Percentiles rank a stretch among this genome's conserved stretches.
Conservation (phyloP, 2,113 vertebrate species). For the Psammodynastes pulverulentus region DNA sequence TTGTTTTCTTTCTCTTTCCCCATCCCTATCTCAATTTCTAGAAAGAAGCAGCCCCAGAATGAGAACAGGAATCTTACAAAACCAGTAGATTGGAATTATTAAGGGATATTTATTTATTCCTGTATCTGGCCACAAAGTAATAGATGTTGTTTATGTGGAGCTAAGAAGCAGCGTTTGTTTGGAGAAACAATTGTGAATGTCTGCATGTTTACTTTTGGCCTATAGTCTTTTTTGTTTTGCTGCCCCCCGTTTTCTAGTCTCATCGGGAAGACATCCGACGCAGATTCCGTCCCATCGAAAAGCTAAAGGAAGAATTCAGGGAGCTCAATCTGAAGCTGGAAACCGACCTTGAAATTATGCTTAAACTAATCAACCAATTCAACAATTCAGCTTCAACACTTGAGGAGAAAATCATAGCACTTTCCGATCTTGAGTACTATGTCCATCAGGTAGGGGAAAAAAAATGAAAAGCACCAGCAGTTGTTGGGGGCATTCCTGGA, state of each 20-base stretch:
- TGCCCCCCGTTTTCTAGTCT: conserved; percentile 46
- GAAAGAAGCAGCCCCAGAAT: background rate
- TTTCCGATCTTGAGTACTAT: conserved; percentile 91
- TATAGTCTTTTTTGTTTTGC: conserved; percentile 14
- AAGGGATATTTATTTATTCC: too few species aligned
- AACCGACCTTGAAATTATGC: conserved; percentile 89
- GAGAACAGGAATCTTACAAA: background rate
- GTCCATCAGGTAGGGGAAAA: conserved; percentile 85
- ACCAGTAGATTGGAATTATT: background rate
- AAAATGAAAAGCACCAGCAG: conserved; percentile 23
- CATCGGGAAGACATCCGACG: conserved; percentile 58
- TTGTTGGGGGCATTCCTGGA: conserved; percentile 32
- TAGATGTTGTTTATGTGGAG: background rate
- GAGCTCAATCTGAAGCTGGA: conserved; percentile 84
- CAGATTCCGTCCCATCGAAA: conserved; percentile 81
- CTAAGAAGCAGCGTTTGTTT: background rate
- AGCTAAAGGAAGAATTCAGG: conserved; percentile 86
- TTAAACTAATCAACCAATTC: conserved; percentile 79
- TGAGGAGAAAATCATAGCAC: conserved; percentile 79
- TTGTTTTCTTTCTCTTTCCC: background rate
- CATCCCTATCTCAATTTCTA: background rate
- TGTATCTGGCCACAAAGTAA: background rate
- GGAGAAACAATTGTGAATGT: background rate
- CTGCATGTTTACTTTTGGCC: background rate
- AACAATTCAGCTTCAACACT: conserved; percentile 78